Evolutionary conservation across 2,113 vertebrate genomes (phyloP), one percentile per base, ranked within the genome.

Genomic region (Tylochromis polylepis): DNA sequence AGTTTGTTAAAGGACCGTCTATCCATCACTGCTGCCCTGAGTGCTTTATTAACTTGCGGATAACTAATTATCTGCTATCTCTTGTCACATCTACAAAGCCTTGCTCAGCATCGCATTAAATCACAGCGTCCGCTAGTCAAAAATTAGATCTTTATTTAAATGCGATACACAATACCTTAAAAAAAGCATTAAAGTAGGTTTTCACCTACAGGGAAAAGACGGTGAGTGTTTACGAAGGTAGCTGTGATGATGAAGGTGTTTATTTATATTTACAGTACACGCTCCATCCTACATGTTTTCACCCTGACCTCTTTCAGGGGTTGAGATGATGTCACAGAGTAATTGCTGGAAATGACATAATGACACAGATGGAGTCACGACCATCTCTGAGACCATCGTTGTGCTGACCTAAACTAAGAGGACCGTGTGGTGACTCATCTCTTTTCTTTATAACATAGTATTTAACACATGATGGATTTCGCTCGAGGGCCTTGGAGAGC

Each of bases 331-430:
- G 88, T 92, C 91, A 93, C 79, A 8, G 4, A 70, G 83, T 84
- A 36, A 11, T 81, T 91, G 84, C 89, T 90, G 87, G 87, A 91
- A 90, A 93, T 93, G 90, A 91, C 93, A 93, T 87, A 84, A 88
- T 91, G 89, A 89, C 81, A 67, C 84, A 79, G 85, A 90, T 56
- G 67, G 70, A 92, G 92, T 93, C 93, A 93, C 84, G 85, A 83
- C 84, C 89, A 81, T 91, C 88, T 87, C 36, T 59, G 85, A 93
- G 91, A 81, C 83, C 91, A 41, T 86, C 81, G 8, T 75, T 38
- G n/a, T 82, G 89, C 75, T 65, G 56, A 85, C 92, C 86, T 79
- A 79, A 72, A 82, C 80, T 72, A 53, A 65, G 55, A 84, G 24
- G 65, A 38, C 84, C 8, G 75, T 14, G 34, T 24, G 16, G 79